Percentiles rank a stretch among this genome's conserved stretches.
Evolutionary conservation across 2,888 invertebrate species (phyloP).

Genomic region (Agonum fuliginosum): DNA sequence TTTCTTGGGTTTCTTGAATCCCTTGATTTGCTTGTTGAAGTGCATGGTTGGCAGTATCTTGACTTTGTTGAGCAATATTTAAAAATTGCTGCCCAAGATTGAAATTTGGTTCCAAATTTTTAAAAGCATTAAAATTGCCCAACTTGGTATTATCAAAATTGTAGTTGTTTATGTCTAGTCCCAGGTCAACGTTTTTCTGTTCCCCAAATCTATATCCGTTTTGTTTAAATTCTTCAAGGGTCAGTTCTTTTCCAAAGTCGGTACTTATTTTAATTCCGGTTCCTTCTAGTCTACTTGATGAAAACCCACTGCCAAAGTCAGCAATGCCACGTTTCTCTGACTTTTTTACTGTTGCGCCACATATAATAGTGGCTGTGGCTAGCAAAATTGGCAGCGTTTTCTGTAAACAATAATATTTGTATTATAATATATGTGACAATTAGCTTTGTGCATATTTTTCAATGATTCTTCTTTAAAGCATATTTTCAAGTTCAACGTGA

Average conservation of each 20-base stretch:
- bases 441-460: too few species aligned
- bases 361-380: neutral
- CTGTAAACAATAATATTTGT: constrained; percentile 7
- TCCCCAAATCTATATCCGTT: constrained; percentile 14
- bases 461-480: too few species aligned
- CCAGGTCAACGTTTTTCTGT: neutral
- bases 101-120: neutral
- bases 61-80: neutral
- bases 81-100: neutral
- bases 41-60: neutral
- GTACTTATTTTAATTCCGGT: constrained; percentile 17
- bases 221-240: constrained; percentile 17
- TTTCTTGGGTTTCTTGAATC: neutral
- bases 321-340: constrained; percentile 34
- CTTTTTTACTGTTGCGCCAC: constrained; percentile 1
- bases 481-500: too few species aligned
- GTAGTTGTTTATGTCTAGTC: neutral
- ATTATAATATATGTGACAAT: too few species aligned
- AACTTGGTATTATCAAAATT: constrained; percentile 6
- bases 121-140: neutral
- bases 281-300: constrained; percentile 9
- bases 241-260: constrained; percentile 25
- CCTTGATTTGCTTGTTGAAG: neutral
- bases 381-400: constrained; percentile 12
- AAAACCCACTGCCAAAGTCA: constrained; percentile 19